Evolutionary conservation across 2,113 vertebrate species (phyloP), one percentile per base, ranked within the genome.

Genomic region (Oophaga pumilio): DNA sequence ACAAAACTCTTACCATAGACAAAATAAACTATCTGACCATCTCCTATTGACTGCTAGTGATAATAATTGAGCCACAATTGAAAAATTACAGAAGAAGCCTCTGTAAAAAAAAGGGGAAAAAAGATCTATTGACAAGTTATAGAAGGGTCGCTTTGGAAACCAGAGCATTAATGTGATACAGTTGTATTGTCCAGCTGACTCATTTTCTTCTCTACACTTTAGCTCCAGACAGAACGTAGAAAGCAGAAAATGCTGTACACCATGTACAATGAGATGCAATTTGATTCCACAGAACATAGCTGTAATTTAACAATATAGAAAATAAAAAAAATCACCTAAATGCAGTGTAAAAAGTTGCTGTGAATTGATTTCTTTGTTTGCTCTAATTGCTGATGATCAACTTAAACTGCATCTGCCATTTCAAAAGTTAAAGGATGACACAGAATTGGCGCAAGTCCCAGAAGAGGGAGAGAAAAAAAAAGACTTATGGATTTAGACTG

Each of bases 321-420:
- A 73, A 20, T 76, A 43, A 57, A 52, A 88, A 66, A 66, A 64
- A 33, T 76, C 53, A 20, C 17, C 20, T 50, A 88, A 88, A 83
- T 52, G 57, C 64, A 81, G 80, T 52, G 59, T 77, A 33, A 62
- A 76, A 83, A 83, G 43, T 83, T 53, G 24, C 11, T 2, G 22
- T 88, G 86, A 88, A 88, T 83, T 43, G 80, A 76, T 28, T 88
- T 76, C 80, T 83, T 88, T 88, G 86, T 88, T 83, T 56, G 43
- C 53, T 83, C 66, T 83, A 88, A 88, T 88, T 88, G 86, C 80
- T 66, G 80, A 88, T 88, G 86, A 88, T 88, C 86, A 88, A 83
- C 69, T 83, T 83, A 76, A 82, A 88, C 71, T 64, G 79, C 86
- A 88, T 88, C 86, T 88, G 79, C 86, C 71, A 83, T 88, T 88